Conservation (phyloP, 2,113 vertebrate species). For the Scopus umbretta region DNA sequence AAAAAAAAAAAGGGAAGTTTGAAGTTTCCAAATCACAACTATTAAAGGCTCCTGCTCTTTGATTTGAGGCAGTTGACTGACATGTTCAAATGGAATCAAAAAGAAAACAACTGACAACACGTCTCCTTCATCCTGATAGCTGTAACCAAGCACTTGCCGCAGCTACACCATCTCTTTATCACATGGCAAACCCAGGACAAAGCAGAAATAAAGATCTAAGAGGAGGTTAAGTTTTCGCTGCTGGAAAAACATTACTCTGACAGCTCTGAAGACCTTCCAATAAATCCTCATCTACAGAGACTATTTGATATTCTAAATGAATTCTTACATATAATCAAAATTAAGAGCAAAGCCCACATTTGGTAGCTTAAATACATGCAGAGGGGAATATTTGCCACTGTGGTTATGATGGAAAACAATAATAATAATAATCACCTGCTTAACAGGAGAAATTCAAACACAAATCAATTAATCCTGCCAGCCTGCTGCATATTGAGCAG, state of each 20-base stretch:
- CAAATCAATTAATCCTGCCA: background rate
- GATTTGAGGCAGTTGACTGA: conserved; percentile 18
- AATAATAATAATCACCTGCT: background rate
- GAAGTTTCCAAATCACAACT: conserved; percentile 27
- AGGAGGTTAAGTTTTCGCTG: background rate
- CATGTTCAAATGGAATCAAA: conserved; percentile 44
- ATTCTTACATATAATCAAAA: background rate
- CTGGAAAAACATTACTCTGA: background rate
- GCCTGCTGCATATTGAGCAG: background rate
- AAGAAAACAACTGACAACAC: conserved; percentile 29
- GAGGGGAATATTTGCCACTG: background rate
- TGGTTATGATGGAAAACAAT: background rate
- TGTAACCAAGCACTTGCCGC: background rate
- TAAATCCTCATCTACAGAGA: background rate
- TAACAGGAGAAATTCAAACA: background rate
- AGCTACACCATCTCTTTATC: background rate
- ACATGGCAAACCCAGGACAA: background rate
- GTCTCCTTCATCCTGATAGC: conserved; percentile 9
- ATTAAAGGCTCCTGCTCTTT: conserved; percentile 48
- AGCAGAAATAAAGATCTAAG: conserved; percentile 26
- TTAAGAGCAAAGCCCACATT: background rate
- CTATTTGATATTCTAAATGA: background rate
- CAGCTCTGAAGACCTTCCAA: background rate
- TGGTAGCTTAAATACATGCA: background rate
- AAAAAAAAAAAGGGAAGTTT: background rate